phyloP scores from a whole-genome alignment of 2,888 invertebrate species.

The Clivina fossor region DNA sequence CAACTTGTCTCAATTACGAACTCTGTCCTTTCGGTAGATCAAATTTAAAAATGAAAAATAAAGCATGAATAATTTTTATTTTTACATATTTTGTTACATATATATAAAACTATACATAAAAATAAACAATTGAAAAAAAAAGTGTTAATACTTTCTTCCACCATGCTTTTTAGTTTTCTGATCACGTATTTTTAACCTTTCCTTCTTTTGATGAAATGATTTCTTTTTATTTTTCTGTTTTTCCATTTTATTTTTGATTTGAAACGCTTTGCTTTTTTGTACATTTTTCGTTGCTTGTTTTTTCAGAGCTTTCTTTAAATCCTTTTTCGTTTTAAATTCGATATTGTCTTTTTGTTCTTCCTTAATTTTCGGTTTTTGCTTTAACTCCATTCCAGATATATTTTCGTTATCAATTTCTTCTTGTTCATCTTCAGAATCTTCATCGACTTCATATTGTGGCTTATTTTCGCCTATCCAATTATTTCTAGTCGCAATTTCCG shows the following conservation, averaged over 20 bases:
- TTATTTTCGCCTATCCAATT: slow-evolving; percentile 74
- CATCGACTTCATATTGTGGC: slow-evolving; percentile 47
- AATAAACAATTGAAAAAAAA: slow-evolving; percentile 38
- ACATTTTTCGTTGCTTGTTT: slow-evolving; percentile 72
- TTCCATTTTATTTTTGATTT: slow-evolving; percentile 73
- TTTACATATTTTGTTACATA: too few relatives aligned
- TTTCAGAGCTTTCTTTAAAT: slow-evolving; percentile 69
- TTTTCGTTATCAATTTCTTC: slow-evolving; percentile 46
- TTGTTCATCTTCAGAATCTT: slow-evolving; percentile 44
- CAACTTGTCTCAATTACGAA: slow-evolving; percentile 75
- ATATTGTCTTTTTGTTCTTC: slow-evolving; percentile 48
- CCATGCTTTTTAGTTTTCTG: slow-evolving; percentile 53
- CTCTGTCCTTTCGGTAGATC: slow-evolving; percentile 74
- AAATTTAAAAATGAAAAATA: slow-evolving; percentile 40
- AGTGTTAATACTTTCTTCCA: slow-evolving; percentile 43
- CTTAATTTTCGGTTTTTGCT: slow-evolving; percentile 45
- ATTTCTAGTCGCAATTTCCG: slow-evolving; percentile 68
- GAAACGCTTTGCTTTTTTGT: slow-evolving; percentile 75
- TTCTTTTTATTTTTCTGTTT: slow-evolving; percentile 70
- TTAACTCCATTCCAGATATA: slow-evolving; percentile 57
- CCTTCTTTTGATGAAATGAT: slow-evolving; percentile 54
- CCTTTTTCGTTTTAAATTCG: slow-evolving; percentile 60
- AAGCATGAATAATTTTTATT: too few relatives aligned
- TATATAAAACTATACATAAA: too few relatives aligned
- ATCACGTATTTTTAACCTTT: slow-evolving; percentile 50